Percentiles rank a stretch among this genome's conserved stretches.
Conservation (phyloP, 2,888 invertebrate species). For the Cataglyphis livida region DNA sequence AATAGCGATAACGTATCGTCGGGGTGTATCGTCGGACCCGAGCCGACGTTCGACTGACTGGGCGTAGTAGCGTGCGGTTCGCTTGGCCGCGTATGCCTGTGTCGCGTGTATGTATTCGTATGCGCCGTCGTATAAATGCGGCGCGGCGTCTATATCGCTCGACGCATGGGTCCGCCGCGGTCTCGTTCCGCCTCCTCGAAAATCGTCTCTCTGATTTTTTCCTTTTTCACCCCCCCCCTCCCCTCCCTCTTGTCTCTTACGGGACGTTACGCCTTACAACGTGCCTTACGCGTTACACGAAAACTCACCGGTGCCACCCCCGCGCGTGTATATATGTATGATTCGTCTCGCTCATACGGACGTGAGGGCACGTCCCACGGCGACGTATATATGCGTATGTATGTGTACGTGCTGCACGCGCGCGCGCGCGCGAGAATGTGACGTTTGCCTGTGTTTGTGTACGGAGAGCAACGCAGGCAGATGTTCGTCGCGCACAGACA, state of each 20-base stretch:
- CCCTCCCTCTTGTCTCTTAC: background rate
- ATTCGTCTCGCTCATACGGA: background rate
- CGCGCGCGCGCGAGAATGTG: slow-evolving; percentile 49
- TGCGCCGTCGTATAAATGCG: background rate
- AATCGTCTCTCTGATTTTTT: background rate
- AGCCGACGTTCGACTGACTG: slow-evolving; percentile 54
- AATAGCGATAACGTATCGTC: slow-evolving; percentile 8
- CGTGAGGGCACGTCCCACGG: slow-evolving; percentile 9
- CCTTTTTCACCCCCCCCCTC: background rate
- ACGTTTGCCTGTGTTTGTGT: slow-evolving; percentile 37
- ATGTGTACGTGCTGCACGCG: slow-evolving; percentile 21
- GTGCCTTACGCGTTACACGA: background rate
- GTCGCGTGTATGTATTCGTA: background rate
- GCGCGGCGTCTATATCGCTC: slow-evolving; percentile 36
- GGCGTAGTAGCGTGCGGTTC: slow-evolving; percentile 49
- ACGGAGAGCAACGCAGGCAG: slow-evolving; percentile 36
- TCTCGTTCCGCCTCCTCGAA: slow-evolving; percentile 20
- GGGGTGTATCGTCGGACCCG: slow-evolving; percentile 48
- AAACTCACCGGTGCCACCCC: slow-evolving; percentile 7
- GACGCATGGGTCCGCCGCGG: slow-evolving; percentile 28
- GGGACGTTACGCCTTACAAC: background rate
- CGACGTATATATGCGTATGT: background rate
- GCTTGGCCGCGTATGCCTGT: slow-evolving; percentile 5
- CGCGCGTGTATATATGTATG: background rate
- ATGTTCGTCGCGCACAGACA: slow-evolving; percentile 71